Evolutionary conservation across 1,140 invertebrate species (phyloP), one percentile per base, ranked within the genome.

Genomic region (Nomia melanderi): DNA sequence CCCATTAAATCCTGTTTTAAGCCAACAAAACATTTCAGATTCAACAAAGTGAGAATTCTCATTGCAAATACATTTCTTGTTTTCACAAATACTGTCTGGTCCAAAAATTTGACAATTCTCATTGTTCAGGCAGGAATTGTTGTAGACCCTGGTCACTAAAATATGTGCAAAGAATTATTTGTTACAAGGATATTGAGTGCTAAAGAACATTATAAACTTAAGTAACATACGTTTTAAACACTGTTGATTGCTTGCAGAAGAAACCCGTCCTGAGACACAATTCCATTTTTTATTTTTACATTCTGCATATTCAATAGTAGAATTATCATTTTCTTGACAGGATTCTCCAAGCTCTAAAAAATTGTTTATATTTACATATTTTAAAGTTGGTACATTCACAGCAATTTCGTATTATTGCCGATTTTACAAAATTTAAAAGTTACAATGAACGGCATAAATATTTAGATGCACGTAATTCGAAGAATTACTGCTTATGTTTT

Each of bases 1-100:
- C n/a, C 87, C 64, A 0, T 41, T 60, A 7, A 88, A 31, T 20
- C 78, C 66, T 31, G 54, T 86, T 4, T 79, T 87, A 12, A 23
- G 53, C 89, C 89, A 91, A 53, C 89, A 91, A 59, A 87, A 89
- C 2, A 73, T 53, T 69, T 87, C 60, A 1, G 81, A 74, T 9
- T 82, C 64, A 6, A 83, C 54, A 23, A 78, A 88, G 11, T 86
- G 88, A 1, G 82, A 83, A 25, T 71, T 71, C 3, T 86, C 66
- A 31, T 84, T 81, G 63, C 89, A 91, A 1, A 74, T 0, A 60
- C 88, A 91, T 29, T 33, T 59, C 7, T 64, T 73, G 0, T 84
- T 29, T 0, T 62, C 31, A 23, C 88, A 90, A 1, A 75, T 1
- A 7, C 82, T 78, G 56, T 85, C 77, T 9, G 86, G 87, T 0